A percentile compares a stretch with the other conserved stretches of the same genome.
Evolutionary conservation across 2,888 invertebrate species (phyloP).

Genomic region (Netelia inedita): DNA sequence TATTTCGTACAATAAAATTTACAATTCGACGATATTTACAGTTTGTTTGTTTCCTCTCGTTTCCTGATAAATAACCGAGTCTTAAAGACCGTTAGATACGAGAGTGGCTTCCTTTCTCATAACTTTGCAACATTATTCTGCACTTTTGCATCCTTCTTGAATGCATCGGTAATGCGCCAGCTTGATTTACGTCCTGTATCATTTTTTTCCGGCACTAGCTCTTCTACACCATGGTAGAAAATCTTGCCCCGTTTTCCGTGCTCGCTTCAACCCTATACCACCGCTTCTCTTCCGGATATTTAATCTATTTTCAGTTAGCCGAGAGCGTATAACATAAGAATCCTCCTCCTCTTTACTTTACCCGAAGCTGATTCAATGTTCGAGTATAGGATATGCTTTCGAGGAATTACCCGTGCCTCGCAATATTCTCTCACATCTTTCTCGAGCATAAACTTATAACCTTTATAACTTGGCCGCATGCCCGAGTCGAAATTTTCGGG

Average conservation of each 20-base stretch:
- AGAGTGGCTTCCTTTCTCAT: neutral
- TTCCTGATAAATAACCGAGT: too few species aligned
- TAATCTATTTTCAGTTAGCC: constrained; percentile 62
- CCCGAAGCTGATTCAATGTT: constrained; percentile 52
- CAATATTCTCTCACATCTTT: constrained; percentile 4
- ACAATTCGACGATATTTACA: too few species aligned
- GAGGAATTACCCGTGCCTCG: constrained; percentile 38
- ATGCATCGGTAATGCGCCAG: constrained; percentile 12
- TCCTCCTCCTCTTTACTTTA: neutral
- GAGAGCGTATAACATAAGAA: constrained; percentile 34
- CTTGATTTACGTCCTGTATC: constrained; percentile 45
- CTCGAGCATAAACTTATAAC: constrained; percentile 55
- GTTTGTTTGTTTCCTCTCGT: too few species aligned
- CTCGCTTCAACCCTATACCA: neutral
- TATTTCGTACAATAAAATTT: too few species aligned
- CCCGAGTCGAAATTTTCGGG: too few species aligned
- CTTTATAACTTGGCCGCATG: constrained; percentile 50
- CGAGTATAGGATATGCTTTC: constrained; percentile 45
- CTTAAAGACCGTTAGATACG: neutral
- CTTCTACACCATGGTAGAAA: neutral
- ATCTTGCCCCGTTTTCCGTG: neutral
- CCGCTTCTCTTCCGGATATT: constrained; percentile 41
- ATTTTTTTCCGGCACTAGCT: constrained; percentile 14
- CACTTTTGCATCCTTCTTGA: neutral
- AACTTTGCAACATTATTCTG: neutral